Evolutionary conservation across 2,888 invertebrate genomes (phyloP).

Genomic region (Catocala sponsa): DNA sequence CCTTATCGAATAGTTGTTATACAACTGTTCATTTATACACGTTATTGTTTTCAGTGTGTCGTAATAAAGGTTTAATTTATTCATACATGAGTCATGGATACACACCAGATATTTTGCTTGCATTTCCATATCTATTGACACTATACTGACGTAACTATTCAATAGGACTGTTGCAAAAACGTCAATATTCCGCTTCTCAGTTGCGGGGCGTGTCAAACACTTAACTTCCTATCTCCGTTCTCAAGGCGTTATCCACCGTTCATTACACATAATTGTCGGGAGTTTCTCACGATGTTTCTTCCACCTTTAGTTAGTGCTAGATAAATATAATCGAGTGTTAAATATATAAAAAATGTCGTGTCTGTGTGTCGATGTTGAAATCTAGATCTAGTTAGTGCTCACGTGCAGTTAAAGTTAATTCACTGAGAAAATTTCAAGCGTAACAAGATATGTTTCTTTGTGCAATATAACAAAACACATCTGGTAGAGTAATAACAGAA

Average conservation of each 20-base stretch:
- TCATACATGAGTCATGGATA: too few species aligned
- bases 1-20: too few species aligned
- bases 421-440: too few species aligned
- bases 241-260: slow-evolving; percentile 41
- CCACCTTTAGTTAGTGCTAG: slow-evolving; percentile 18
- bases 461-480: too few species aligned
- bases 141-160: neutral
- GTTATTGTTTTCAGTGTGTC: too few species aligned
- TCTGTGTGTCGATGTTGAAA: neutral
- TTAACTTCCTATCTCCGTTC: slow-evolving; percentile 21
- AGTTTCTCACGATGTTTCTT: slow-evolving; percentile 34
- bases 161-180: slow-evolving; percentile 14
- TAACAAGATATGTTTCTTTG: too few species aligned
- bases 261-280: slow-evolving; percentile 19
- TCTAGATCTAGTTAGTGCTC: neutral
- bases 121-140: neutral
- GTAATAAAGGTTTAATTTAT: too few species aligned
- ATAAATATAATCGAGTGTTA: slow-evolving; percentile 3
- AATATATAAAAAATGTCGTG: neutral
- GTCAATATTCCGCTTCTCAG: slow-evolving; percentile 18
- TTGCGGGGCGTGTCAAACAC: slow-evolving; percentile 15
- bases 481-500: too few species aligned
- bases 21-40: too few species aligned
- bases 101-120: too few species aligned
- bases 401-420: too few species aligned